Base-by-base conservation (phyloP, 2,113 vertebrate species). In the Mandrillus leucophaeus region DNA sequence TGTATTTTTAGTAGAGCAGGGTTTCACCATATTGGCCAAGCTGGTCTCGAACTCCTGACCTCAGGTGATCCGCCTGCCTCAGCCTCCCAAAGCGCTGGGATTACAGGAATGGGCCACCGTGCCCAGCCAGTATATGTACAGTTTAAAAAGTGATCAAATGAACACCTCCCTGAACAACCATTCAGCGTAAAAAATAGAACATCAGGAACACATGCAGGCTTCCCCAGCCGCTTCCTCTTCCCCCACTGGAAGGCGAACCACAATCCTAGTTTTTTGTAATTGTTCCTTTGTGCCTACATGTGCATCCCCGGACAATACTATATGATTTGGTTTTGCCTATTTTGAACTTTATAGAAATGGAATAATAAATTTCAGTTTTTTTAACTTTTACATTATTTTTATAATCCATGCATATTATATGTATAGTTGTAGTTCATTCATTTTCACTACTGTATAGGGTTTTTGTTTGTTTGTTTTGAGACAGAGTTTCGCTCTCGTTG, bases 301-400 rank as follows among this genome's bases (percentile, higher is more conserved):
- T 4, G 9, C 59, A 84, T 22, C 23, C n/a, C 90, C 73, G 18
- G 11, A 18, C 23, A 32, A 18, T 72, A 48, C 43, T 32, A 14
- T 18, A 52, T 30, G 76, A 18, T 38, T 80, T 80, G 38, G 5
- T 80, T 66, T 84, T 90, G n/a, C n/a, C 81, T 73, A 50, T 59
- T 87, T 94, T 52, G 32, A 87, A n/a, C 14, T 18, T 82, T 52
- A 45, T 72, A 61, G 70, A 89, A 89, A 55, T 88, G 35, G n/a
- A 85, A 43, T 70, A 55, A 59, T 64, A 23, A 73, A 25, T 38
- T 82, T 14, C 75, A 20, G 50, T 61, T 86, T 87, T 89, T 48
- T 22, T 45, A 93, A 61, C 79, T 95, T 86, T 92, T 81, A 50
- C 55, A 81, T 70, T 73, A 61, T 87, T 95, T 86, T 92, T 81